Percentiles rank a stretch among this genome's conserved stretches.
phyloP scores from a whole-genome alignment of 2,797 vertebrate genomes.

The Rhincodon typus region DNA sequence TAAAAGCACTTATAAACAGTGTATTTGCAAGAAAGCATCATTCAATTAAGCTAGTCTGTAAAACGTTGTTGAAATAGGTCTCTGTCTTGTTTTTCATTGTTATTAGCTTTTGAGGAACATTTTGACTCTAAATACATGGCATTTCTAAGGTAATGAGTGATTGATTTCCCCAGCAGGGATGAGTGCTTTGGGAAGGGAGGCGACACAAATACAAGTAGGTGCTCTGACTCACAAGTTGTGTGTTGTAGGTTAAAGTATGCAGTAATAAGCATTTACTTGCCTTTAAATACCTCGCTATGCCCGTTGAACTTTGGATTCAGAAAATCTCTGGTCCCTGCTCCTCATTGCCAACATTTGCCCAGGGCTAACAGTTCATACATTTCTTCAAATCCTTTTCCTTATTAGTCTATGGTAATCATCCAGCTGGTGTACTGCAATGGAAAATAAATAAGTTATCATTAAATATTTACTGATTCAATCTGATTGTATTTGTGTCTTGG shows the following conservation, averaged over 20 bases:
- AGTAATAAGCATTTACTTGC: neutral
- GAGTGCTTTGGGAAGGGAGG: neutral
- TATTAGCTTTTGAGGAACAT: neutral
- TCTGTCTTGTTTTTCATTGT: neutral
- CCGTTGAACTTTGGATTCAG: neutral
- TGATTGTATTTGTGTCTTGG: neutral
- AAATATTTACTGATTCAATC: conserved; percentile 14
- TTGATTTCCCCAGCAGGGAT: neutral
- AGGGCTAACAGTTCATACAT: neutral
- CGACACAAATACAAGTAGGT: neutral
- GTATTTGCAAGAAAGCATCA: neutral
- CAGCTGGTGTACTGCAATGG: neutral
- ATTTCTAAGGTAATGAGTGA: too few species aligned
- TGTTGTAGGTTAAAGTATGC: too few species aligned
- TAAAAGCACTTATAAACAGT: neutral
- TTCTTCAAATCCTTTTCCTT: neutral
- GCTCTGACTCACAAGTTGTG: neutral
- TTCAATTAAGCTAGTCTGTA: neutral
- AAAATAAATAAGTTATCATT: neutral
- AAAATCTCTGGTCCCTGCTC: neutral
- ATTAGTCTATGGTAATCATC: neutral
- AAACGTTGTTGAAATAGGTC: neutral
- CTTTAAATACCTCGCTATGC: neutral
- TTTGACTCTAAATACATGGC: neutral
- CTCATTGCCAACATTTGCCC: neutral